Evolutionary conservation across 2,113 vertebrate species (phyloP).

Genomic region (Gnathonemus echidnorhynchus): DNA sequence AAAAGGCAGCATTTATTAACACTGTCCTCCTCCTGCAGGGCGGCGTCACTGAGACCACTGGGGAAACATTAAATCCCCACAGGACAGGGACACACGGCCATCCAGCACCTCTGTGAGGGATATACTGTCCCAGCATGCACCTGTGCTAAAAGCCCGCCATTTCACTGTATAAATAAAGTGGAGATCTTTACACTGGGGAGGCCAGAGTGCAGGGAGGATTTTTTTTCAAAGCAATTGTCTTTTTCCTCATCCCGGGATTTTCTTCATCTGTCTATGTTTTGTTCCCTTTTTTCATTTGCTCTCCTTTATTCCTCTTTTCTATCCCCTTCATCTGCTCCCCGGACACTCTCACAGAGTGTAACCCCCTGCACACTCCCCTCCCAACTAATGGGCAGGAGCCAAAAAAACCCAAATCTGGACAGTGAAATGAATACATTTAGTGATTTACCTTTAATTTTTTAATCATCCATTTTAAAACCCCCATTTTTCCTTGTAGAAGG

Average conservation of each 20-base stretch:
- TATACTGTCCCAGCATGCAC: background rate
- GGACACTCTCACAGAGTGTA: background rate
- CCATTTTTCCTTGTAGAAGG: background rate
- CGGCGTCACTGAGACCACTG: background rate
- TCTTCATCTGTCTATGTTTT: background rate
- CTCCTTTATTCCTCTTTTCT: slow-evolving; percentile 26
- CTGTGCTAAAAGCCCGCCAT: background rate
- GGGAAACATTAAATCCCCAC: background rate
- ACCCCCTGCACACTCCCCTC: background rate
- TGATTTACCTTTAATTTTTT: background rate
- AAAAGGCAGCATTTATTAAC: background rate
- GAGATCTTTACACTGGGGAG: background rate
- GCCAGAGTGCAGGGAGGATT: background rate
- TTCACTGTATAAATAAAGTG: background rate
- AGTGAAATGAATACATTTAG: background rate
- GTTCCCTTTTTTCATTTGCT: background rate
- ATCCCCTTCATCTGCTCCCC: slow-evolving; percentile 27
- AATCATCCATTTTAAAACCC: background rate
- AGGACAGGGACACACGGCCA: background rate
- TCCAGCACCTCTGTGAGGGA: background rate
- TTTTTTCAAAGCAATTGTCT: background rate
- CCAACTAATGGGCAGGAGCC: background rate
- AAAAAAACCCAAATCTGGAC: background rate
- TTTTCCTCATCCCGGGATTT: background rate
- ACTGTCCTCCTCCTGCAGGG: background rate